These are phyloP conservation scores for Sarcophaga rosellei DNA, from an alignment of 2,888 invertebrate species.

Conservation along the genomic window DNA sequence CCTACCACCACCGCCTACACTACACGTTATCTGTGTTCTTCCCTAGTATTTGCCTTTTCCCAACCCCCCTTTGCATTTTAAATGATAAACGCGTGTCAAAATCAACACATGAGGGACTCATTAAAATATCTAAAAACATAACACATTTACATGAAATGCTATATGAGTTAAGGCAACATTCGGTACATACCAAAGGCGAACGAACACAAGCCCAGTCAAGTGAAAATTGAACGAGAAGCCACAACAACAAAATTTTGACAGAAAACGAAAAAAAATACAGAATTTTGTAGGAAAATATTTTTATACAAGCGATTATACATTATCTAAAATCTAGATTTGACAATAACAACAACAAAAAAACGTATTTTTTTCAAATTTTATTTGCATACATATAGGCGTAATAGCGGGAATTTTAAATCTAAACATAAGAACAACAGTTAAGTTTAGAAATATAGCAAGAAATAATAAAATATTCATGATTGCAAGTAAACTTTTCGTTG, in stretches of 20 bases:
- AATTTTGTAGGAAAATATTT: neutral
- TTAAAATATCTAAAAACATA: slow-evolving; percentile 44
- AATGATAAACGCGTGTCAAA: slow-evolving; percentile 41
- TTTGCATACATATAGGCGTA: neutral
- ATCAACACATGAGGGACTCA: slow-evolving; percentile 42
- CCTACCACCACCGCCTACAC: neutral
- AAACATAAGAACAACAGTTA: too few relatives aligned
- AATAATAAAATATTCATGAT: too few relatives aligned
- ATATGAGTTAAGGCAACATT: too few relatives aligned
- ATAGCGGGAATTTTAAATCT: too few relatives aligned
- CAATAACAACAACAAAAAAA: neutral
- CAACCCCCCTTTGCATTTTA: neutral
- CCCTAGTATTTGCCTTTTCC: neutral
- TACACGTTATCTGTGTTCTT: neutral
- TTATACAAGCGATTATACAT: neutral
- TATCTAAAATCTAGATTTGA: neutral
- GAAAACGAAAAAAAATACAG: too few relatives aligned
- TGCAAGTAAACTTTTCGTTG: neutral
- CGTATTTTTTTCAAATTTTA: neutral
- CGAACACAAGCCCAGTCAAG: too few relatives aligned
- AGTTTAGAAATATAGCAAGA: too few relatives aligned
- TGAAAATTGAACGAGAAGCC: neutral
- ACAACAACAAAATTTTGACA: neutral
- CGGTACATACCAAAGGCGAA: too few relatives aligned
- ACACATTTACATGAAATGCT: neutral